phyloP scores from a whole-genome alignment of 2,888 invertebrate genomes.

The Drosophila parthenogenetica region DNA sequence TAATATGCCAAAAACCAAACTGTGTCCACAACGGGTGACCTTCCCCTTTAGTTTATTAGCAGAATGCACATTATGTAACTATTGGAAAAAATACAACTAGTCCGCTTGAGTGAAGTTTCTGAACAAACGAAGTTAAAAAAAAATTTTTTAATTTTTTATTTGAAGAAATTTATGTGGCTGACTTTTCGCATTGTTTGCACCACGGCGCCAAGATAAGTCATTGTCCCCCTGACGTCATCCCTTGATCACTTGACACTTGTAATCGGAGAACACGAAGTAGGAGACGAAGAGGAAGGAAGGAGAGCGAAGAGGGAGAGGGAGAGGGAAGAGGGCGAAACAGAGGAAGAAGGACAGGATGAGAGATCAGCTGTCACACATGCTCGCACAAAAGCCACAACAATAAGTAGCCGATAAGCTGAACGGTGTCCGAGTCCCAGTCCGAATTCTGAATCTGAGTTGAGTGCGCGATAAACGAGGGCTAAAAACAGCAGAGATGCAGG shows the following conservation, averaged over 20 bases:
- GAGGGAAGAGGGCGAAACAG: background rate
- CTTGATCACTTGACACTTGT: no score
- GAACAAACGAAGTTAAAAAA: background rate
- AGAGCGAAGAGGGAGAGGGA: background rate
- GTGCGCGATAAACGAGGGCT: slow-evolving; percentile 4
- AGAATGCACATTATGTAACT: no score
- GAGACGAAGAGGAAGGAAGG: background rate
- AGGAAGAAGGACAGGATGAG: no score
- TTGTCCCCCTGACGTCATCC: slow-evolving; percentile 49
- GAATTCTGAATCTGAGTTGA: slow-evolving; percentile 10
- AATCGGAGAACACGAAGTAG: slow-evolving; percentile 15
- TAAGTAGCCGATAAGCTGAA: slow-evolving; percentile 32
- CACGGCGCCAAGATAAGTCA: slow-evolving; percentile 35
- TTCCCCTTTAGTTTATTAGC: no score
- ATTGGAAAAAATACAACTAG: no score
- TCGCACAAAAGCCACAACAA: slow-evolving; percentile 17
- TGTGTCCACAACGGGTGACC: no score
- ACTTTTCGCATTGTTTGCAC: slow-evolving; percentile 27
- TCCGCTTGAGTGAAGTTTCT: no score
- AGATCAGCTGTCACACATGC: slow-evolving; percentile 35
- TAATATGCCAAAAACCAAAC: no score
- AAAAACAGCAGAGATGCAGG: slow-evolving; percentile 28
- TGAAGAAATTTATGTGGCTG: slow-evolving; percentile 27
- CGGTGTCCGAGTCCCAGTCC: slow-evolving; percentile 3
- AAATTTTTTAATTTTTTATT: slow-evolving; percentile 14